A percentile compares a stretch with the other conserved stretches of the same genome.
Conservation (phyloP, 2,113 vertebrate genomes). For the Lamprologus ornatipinnis region DNA sequence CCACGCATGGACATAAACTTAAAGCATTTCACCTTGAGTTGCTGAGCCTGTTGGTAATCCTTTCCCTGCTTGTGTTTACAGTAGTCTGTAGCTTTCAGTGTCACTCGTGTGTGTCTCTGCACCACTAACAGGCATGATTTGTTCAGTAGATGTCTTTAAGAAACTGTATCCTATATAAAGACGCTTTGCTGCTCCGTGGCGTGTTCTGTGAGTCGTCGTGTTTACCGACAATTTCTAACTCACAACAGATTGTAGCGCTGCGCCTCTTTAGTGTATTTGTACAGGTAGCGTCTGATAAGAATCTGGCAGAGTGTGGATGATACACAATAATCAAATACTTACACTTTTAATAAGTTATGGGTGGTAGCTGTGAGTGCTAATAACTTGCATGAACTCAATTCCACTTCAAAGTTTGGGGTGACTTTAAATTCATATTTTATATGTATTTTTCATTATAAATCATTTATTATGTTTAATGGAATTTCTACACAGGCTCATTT, state of each 20-base stretch:
- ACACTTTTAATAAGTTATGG: not conserved
- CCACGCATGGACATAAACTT: conserved; percentile 52
- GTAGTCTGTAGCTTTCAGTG: not conserved
- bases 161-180: conserved; percentile 41
- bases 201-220: not conserved
- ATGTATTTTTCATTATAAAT: not conserved
- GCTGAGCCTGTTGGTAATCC: not conserved
- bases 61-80: not conserved
- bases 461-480: not conserved
- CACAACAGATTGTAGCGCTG: not conserved
- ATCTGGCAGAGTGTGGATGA: not conserved
- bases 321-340: not conserved
- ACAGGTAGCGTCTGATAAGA: not conserved
- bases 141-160: not conserved
- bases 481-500: not conserved
- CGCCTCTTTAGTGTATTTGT: not conserved
- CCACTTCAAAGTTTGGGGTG: not conserved
- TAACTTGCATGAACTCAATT: not conserved
- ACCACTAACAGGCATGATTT: not conserved
- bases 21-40: not conserved
- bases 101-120: not conserved
- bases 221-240: not conserved
- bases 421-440: not conserved
- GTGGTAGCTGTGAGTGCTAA: not conserved
- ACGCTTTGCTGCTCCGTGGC: not conserved